A percentile compares a stretch with the other conserved stretches of the same genome.
These are phyloP conservation scores for Corynorhinus townsendii DNA, from an alignment of 2,113 vertebrate species.

Conservation along the genomic window DNA sequence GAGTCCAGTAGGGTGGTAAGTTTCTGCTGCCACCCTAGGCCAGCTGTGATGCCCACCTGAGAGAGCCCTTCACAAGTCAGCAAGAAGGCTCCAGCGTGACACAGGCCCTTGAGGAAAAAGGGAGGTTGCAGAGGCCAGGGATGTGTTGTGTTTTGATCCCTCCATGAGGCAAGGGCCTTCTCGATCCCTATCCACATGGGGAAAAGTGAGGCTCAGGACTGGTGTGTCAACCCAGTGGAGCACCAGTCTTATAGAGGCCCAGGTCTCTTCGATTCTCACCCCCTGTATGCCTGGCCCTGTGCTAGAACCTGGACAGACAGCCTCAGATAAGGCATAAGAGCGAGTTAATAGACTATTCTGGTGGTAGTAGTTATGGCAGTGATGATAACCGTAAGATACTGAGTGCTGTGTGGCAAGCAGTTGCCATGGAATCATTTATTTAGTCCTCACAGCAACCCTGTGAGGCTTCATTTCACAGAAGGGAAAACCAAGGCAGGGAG, in stretches of 20 bases:
- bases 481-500: not conserved
- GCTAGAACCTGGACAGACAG: not conserved
- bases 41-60: not conserved
- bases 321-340: not conserved
- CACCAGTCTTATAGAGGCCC: not conserved
- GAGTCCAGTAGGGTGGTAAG: not conserved
- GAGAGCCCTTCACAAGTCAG: not conserved
- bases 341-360: not conserved
- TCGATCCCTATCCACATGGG: not conserved
- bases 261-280: not conserved
- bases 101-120: not conserved
- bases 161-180: not conserved
- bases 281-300: not conserved
- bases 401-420: not conserved
- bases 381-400: not conserved
- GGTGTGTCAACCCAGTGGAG: rapidly evolving
- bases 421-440: not conserved
- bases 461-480: not conserved
- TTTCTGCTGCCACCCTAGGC: not conserved
- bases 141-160: not conserved
- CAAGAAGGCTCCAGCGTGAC: not conserved
- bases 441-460: not conserved
- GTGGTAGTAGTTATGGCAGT: not conserved
- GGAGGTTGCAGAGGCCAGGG: not conserved
- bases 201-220: not conserved